phyloP scores from a whole-genome alignment of 2,888 invertebrate genomes.

The Mesochorus sp. region DNA sequence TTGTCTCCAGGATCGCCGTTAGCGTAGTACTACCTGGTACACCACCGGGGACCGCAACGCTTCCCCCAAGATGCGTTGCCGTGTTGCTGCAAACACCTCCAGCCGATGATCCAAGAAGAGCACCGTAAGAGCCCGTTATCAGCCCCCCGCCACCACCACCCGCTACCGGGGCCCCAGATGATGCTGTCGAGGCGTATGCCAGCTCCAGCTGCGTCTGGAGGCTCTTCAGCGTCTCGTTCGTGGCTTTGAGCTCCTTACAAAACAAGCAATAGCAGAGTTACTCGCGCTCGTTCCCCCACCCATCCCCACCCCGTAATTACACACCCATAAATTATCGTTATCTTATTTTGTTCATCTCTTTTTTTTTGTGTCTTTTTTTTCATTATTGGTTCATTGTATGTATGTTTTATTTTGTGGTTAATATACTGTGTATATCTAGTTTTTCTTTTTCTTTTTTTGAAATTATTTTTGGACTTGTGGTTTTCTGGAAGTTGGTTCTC shows the following conservation, averaged over 20 bases:
- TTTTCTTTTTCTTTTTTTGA: constrained; percentile 1
- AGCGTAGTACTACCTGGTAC: constrained; percentile 87
- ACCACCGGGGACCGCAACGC: constrained; percentile 79
- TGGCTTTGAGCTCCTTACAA: constrained; percentile 91
- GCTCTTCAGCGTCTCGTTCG: constrained; percentile 92
- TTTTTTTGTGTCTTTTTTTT: constrained; percentile 46
- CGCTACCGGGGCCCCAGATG: constrained; percentile 78
- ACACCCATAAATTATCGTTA: constrained; percentile 40
- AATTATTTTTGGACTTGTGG: constrained; percentile 48
- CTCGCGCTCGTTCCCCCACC: constrained; percentile 66
- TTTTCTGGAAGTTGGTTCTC: constrained; percentile 43
- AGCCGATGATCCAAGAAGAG: constrained; percentile 62
- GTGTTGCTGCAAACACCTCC: too few relatives aligned
- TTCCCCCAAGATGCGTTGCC: constrained; percentile 77
- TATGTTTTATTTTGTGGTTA: constrained; percentile 6
- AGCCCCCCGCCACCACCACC: constrained; percentile 72
- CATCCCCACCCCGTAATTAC: constrained; percentile 58
- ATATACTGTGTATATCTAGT: constrained; percentile 11
- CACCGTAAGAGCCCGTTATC: constrained; percentile 67
- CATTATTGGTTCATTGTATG: constrained; percentile 15
- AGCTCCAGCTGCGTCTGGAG: constrained; percentile 91
- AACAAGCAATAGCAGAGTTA: constrained; percentile 80
- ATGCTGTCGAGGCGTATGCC: constrained; percentile 85
- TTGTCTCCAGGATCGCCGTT: constrained; percentile 91
- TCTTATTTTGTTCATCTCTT: constrained; percentile 52